Percentiles rank a stretch among this genome's conserved stretches.
These are phyloP conservation scores for Magallana angulata DNA, from an alignment of 1,140 invertebrate species.

Conservation along the genomic window DNA sequence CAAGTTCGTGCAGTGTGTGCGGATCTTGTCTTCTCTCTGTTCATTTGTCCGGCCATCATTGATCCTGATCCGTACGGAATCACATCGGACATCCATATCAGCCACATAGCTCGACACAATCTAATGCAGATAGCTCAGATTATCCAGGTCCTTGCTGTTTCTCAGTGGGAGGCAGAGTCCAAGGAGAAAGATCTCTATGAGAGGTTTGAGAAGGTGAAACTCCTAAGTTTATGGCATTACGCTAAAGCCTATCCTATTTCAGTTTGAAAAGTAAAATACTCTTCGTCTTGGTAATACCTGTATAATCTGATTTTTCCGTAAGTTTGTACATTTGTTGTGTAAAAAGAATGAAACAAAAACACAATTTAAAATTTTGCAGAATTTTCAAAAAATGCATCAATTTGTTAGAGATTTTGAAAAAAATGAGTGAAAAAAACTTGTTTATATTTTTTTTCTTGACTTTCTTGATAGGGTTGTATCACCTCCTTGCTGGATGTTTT, in stretches of 20 bases:
- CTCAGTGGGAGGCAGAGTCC: constrained; percentile 88
- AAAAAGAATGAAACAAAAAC: no score
- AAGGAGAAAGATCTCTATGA: constrained; percentile 88
- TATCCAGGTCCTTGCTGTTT: constrained; percentile 92
- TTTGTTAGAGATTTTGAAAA: no score
- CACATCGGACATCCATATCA: constrained; percentile 92
- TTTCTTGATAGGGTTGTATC: constrained; percentile 82
- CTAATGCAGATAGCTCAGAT: constrained; percentile 88
- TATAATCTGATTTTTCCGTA: no score
- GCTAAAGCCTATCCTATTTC: neutral
- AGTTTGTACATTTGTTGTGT: no score
- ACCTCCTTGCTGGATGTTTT: constrained; percentile 87
- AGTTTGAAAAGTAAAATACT: no score
- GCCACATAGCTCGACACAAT: constrained; percentile 93
- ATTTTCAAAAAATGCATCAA: no score
- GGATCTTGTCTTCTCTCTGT: constrained; percentile 95
- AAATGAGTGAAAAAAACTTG: no score
- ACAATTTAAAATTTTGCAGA: no score
- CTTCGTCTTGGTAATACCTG: no score
- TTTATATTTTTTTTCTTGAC: no score
- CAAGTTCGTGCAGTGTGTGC: constrained; percentile 85
- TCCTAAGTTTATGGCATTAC: neutral
- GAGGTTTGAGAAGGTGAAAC: constrained; percentile 85
- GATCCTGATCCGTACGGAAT: constrained; percentile 98
- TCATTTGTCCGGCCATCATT: constrained; percentile 97